Evolutionary conservation across 2,113 vertebrate genomes (phyloP), one percentile per base, ranked within the genome.

Genomic region (Blennius ocellaris): DNA sequence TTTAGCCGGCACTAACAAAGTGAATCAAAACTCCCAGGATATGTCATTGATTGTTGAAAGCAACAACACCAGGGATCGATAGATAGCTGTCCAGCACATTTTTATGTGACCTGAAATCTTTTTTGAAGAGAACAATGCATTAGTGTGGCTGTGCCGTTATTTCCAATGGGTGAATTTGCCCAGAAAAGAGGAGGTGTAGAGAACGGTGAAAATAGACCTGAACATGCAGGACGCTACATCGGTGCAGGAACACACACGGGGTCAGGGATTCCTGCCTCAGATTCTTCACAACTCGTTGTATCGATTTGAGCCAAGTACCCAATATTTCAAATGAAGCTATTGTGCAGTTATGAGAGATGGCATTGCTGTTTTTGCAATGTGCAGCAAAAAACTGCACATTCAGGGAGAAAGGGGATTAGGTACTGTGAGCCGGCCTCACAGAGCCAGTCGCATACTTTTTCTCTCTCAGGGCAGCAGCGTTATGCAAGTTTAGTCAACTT

Each of bases 351-450:
- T 64, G 72, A 84, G 14, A 71, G 64, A 53, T 43, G 38, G 37
- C 50, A n/a, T 56, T 67, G 54, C 59, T 64, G 44, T 66, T 72
- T 83, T 75, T 85, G 60, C 66, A 72, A 36, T 15, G 8, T 54
- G 76, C 68, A 67, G 83, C 83, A 82, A 30, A 62, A 83, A 85
- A 85, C 9, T 11, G 60, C 48, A 74, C 58, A 50, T 81, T 79
- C 57, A 36, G 53, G 40, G 51, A 16, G 21, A 55, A 53, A 4
- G 1, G 43, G 73, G 69, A 86, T 77, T 73, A 74, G 69, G 68
- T 37, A 37, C 57, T 54, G 36, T 43, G 43, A 87, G 45, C 12
- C 54, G 66, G 53, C 47, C 5, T 78, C 73, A 73, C 53, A 71
- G 64, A 55, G 14, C 30, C 11, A 69, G 60, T 49, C 38, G 50